These are phyloP conservation scores for Scrobipalpa atriplicella DNA, from an alignment of 2,888 invertebrate species.

Conservation along the genomic window DNA sequence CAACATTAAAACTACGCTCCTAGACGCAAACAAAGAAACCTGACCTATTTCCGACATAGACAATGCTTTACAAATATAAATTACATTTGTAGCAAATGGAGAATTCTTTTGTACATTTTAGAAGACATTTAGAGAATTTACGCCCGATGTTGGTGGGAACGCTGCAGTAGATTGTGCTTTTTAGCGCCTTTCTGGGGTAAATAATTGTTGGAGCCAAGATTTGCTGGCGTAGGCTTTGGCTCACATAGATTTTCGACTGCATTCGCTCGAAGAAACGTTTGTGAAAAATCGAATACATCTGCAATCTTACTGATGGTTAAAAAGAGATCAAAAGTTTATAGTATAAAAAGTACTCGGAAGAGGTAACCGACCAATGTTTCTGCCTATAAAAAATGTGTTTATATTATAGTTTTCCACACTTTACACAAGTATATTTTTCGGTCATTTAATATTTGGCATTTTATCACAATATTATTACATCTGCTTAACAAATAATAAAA, in stretches of 20 bases:
- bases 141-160: conserved; percentile 30
- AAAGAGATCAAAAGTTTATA: too few species aligned
- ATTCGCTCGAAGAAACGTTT: neutral
- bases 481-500: too few species aligned
- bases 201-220: neutral
- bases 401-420: too few species aligned
- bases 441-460: too few species aligned
- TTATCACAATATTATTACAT: too few species aligned
- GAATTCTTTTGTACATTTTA: conserved; percentile 38
- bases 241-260: neutral
- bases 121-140: conserved; percentile 34
- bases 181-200: conserved; percentile 4
- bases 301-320: too few species aligned
- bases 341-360: too few species aligned
- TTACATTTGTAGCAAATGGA: conserved; percentile 50
- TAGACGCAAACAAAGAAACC: conserved; percentile 42
- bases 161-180: conserved; percentile 21
- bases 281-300: too few species aligned
- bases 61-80: conserved; percentile 59
- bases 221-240: conserved; percentile 6
- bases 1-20: conserved; percentile 9
- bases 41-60: conserved; percentile 58
- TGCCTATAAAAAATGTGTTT: too few species aligned
- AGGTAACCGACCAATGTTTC: too few species aligned
- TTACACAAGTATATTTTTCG: too few species aligned